Evolutionary conservation across 2,113 vertebrate species (phyloP), one percentile per base, ranked within the genome.

Genomic region (Aspiorhynchus laticeps): DNA sequence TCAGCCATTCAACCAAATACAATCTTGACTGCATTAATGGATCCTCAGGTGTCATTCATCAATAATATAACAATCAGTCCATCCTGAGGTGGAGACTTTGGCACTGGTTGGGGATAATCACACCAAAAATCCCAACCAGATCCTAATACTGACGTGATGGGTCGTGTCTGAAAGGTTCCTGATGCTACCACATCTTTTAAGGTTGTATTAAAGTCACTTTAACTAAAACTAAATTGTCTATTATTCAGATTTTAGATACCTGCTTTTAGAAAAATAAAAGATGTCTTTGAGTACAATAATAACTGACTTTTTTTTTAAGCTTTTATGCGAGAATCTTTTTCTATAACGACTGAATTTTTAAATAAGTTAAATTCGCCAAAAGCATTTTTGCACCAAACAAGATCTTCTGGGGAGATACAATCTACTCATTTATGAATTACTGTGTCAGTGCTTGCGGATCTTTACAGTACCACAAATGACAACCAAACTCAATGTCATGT

Each of bases 391-490:
- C 73, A 75, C 24, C 38, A 14, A 75, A 14, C 33, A 46, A 43
- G 21, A 41, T 7, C 43, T 46, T 46, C 11, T 84, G 36, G 48
- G 51, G 17, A 83, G 19, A 31, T 33, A 31, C 46, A 43, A 14
- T 43, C 51, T 86, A 59, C 33, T 28, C 26, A 36, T 83, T 41
- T 71, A n/a, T 86, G 21, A 63, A 63, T 67, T 76, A 14, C 43
- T 41, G 63, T 89, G 82, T 87, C 65, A 38, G 76, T 65, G 77
- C 43, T 75, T 59, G 59, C 48, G 2, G 53, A 21, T 53, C 46
- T 87, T 85, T 38, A 75, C 56, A 48, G 67, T 85, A 82, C 61
- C 71, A 83, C 12, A 61, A 81, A n/a, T 87, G 83, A 74, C 83
- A 82, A 43, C 41, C 15, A 65, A 21, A 28, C 59, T 88, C 19